These are phyloP conservation scores for Gorsachius magnificus DNA, from an alignment of 2,797 vertebrate species.

Conservation along the genomic window DNA sequence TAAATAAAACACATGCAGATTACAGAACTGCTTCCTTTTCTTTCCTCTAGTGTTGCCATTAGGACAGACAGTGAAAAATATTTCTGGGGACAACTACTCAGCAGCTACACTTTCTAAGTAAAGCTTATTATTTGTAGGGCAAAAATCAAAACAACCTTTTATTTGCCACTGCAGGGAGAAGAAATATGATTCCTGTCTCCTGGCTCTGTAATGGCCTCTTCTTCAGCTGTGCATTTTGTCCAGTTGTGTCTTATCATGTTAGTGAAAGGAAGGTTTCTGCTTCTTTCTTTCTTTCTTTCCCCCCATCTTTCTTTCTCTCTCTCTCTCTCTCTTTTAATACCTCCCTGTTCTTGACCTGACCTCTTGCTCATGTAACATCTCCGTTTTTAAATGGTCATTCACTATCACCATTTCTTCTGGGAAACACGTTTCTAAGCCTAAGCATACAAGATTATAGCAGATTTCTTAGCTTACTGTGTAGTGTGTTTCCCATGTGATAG, in stretches of 20 bases:
- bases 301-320: neutral
- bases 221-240: conserved; percentile 43
- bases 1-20: conserved; percentile 39
- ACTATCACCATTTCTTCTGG: conserved; percentile 59
- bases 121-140: conserved; percentile 72
- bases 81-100: conserved; percentile 38
- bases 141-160: conserved; percentile 75
- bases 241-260: conserved; percentile 28
- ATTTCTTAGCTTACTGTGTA: conserved; percentile 65
- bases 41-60: conserved; percentile 4
- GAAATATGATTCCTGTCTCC: conserved; percentile 70
- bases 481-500: conserved; percentile 68
- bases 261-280: conserved; percentile 38
- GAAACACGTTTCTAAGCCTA: conserved; percentile 56
- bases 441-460: conserved; percentile 60
- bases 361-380: conserved; percentile 59
- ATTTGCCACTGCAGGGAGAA: conserved; percentile 68
- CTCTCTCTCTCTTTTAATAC: neutral
- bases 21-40: neutral
- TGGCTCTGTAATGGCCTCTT: conserved; percentile 56
- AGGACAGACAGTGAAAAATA: conserved; percentile 20
- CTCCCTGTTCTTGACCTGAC: conserved; percentile 60
- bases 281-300: neutral
- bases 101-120: conserved; percentile 52
- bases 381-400: conserved; percentile 67